Evolutionary conservation across 2,888 invertebrate species (phyloP), one percentile per base, ranked within the genome.

Genomic region (Drosophila longiperda): DNA sequence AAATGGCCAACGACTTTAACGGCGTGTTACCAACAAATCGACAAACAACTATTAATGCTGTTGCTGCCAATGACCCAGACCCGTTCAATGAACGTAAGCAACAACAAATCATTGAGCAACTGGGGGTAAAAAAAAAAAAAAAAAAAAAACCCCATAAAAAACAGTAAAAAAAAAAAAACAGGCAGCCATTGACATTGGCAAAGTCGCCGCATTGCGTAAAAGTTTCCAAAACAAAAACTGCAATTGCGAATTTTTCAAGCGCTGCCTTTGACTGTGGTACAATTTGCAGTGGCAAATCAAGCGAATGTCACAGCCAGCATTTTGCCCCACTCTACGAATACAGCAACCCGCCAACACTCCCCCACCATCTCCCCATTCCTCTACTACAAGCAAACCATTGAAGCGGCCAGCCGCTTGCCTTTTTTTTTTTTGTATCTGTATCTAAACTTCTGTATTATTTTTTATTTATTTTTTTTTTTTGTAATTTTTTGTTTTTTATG

Each of bases 261-360:
- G 60, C 36, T 34, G 54, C 36, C 62, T 55, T 42, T 55, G 60
- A 65, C 64, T 60, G 53, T 36, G 12, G 52, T 20, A 20, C 52
- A 61, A 63, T 66, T 80, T 75, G 75, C 72, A 59, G 75, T 82
- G 78, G 59, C 20, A 9, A 45, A 66, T n/a, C 42, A 20, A 57
- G 60, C 80, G 72, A 80, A 82, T 82, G 80, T 80, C 82, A 80
- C 82, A 75, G 75, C 75, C 80, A 75, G 74, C 57, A 64, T 34
- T 68, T 33, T 23, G 57, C 53, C 59, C 60, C 62, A 52, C 67
- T 63, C 75, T 26, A 40, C n/a, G 3, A 12, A 45, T 7, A 45
- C 42, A 45, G 42, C 6, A 6, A 42, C 17, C 0, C 7, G 2
- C 17, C 38, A 17, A 17, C 17, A 38, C 38, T 17, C 12, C 49